Evolutionary conservation across 2,113 vertebrate genomes (phyloP).

Genomic region (Syngnathus typhle): DNA sequence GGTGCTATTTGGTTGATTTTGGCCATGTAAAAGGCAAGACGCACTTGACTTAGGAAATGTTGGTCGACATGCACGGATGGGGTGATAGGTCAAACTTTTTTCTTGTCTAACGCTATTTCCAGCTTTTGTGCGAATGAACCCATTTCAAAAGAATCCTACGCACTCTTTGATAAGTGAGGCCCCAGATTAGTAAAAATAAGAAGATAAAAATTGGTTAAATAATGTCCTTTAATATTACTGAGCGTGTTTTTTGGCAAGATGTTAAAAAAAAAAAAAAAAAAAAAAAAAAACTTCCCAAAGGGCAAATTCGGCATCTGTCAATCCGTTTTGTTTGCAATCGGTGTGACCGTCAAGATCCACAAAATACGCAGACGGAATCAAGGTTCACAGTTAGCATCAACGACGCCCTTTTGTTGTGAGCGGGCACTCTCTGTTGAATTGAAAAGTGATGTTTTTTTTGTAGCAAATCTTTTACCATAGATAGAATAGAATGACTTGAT

Average conservation of each 20-base stretch:
- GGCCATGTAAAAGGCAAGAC: too few species aligned
- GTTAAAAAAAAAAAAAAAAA: slow-evolving; percentile 1
- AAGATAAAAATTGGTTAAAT: slow-evolving; percentile 45
- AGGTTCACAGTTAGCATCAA: slow-evolving; percentile 53
- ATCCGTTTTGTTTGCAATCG: slow-evolving; percentile 61
- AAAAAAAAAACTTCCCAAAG: slow-evolving; percentile 49
- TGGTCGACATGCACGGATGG: too few species aligned
- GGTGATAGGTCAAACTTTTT: too few species aligned
- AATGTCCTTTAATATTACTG: slow-evolving; percentile 38
- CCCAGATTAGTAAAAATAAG: slow-evolving; percentile 12
- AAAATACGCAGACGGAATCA: slow-evolving; percentile 15
- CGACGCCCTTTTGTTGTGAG: slow-evolving; percentile 38
- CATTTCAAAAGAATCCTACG: too few species aligned
- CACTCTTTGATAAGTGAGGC: too few species aligned
- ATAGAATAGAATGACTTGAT: slow-evolving; percentile 73
- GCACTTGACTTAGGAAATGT: too few species aligned
- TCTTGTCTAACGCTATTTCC: too few species aligned
- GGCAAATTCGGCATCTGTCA: slow-evolving; percentile 58
- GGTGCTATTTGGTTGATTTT: too few species aligned
- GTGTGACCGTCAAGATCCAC: slow-evolving; percentile 47
- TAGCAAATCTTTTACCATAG: slow-evolving; percentile 71
- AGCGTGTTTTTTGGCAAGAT: slow-evolving; percentile 46
- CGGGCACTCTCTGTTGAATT: slow-evolving; percentile 39
- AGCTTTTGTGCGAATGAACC: too few species aligned
- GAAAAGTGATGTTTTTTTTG: slow-evolving; percentile 58